Percentiles rank a stretch among this genome's conserved stretches.
phyloP scores from a whole-genome alignment of 2,113 vertebrate genomes.

The western clawed frog (Xenopus tropicalis) region UCB_Xtro_10.0 CM004446.2:15194501-15195000 shows the following conservation, averaged over 20 bases:
- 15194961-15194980: constrained; percentile 92
- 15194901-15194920: constrained; percentile 93
- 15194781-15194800: constrained; percentile 55
- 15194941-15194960: constrained; percentile 94
- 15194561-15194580: constrained; percentile 87
- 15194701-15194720: not conserved
- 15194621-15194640: constrained; percentile 91
- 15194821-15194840: constrained; percentile 90
- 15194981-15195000: not conserved
- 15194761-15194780: not conserved
- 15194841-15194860: constrained; percentile 90
- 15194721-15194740: not conserved
- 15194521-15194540: constrained; percentile 98
- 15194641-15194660: constrained; percentile 92
- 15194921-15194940: constrained; percentile 81
- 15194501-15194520: constrained; percentile 93
- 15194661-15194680: constrained; percentile 20
- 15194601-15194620: constrained; percentile 88
- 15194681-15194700: not conserved
- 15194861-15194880: constrained; percentile 91
- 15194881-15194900: constrained; percentile 95
- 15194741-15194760: not conserved
- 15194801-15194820: constrained; percentile 92
- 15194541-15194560: constrained; percentile 92
- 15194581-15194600: constrained; percentile 93